phyloP scores from a whole-genome alignment of 2,113 vertebrate species.

The Pan troglodytes region NHGRI_mPanTro3-v2.1_pri NC_072403.2:103169501-103170000 shows the following conservation, averaged over 20 bases:
- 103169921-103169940: conserved; percentile 19
- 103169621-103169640: conserved; percentile 75
- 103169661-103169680: conserved; percentile 76
- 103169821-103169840: conserved; percentile 75
- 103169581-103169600: conserved; percentile 71
- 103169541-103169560: conserved; percentile 50
- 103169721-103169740: conserved; percentile 79
- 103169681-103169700: conserved; percentile 79
- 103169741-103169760: conserved; percentile 78
- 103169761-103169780: conserved; percentile 80
- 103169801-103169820: conserved; percentile 79
- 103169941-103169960: not conserved
- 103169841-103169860: conserved; percentile 57
- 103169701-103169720: conserved; percentile 77
- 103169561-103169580: conserved; percentile 70
- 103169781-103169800: conserved; percentile 76
- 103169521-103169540: not conserved
- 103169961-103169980: not conserved
- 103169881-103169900: conserved; percentile 67
- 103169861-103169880: conserved; percentile 64
- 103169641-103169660: conserved; percentile 76
- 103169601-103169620: conserved; percentile 74
- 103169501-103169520: not conserved
- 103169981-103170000: not conserved
- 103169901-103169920: conserved; percentile 44